Evolutionary conservation across 64 coral and sea anemone species (phyloP), one percentile per base, ranked within the genome.

Genomic region (Dendronephthya gigantea): DNA sequence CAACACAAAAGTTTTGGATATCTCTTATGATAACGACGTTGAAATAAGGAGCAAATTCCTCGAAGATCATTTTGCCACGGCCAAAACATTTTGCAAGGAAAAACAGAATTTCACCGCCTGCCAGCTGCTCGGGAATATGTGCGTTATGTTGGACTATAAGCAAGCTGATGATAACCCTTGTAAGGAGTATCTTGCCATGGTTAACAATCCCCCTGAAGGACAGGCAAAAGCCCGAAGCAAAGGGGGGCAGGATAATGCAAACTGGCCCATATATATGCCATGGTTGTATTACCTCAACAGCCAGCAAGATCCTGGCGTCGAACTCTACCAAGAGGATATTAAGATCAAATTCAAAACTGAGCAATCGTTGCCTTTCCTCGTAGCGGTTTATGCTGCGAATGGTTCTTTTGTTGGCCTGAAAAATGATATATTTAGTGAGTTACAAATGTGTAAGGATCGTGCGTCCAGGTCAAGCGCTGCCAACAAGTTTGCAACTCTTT

Each of bases 401-500:
- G 95, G 95, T 5, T 87, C 83, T 3, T 98, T 92, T 86, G 85
- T 92, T 50, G 92, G 93, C 6, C 83, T 84, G 59, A 84, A 90
- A 84, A 93, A 32, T 48, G 87, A 85, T 16, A 86, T 35, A 66
- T 45, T 87, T 35, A 58, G 59, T 22, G 34, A 36, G 17, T 39
- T 98, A 6, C 92, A 93, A 6, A 27, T 98, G 34, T 98, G 95
- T 49, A 81, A 91, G 32, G 95, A 98, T 28, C 85, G 92, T 58
- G 83, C 76, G 4, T 83, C 94, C 1, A 98, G 92, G 82, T 91
- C 93, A 84, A 92, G 45, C 84, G 72, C 95, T 0, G 95, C 95
- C 31, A 87, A 83, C 35, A 91, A 83, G 35, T 98, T 98, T 98
- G 95, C 95, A 52, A 98, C 95, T n/a, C 89, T 92, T 40, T 98